Evolutionary conservation across 2,888 invertebrate species (phyloP).

Genomic region (Nyleta sp.): DNA sequence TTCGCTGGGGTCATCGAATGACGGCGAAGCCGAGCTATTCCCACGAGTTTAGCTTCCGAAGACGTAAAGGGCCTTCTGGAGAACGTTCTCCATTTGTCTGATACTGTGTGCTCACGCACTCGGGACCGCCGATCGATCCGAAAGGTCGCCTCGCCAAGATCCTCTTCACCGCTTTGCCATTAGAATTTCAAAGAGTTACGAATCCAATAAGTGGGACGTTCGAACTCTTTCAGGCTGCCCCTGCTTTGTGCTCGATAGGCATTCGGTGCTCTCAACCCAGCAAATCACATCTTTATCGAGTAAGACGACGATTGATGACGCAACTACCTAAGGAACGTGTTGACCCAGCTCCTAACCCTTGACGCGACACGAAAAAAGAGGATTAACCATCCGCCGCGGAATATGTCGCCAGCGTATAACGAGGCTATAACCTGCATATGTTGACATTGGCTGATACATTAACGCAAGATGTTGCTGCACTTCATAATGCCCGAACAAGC

Average conservation of each 20-base stretch:
- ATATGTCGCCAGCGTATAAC: slow-evolving; percentile 24
- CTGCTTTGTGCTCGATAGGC: slow-evolving; percentile 32
- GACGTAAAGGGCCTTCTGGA: slow-evolving; percentile 59
- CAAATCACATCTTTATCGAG: slow-evolving; percentile 45
- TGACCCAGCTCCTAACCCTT: slow-evolving; percentile 36
- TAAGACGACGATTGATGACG: slow-evolving; percentile 15
- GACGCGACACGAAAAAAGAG: slow-evolving; percentile 17
- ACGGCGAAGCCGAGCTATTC: slow-evolving; percentile 61
- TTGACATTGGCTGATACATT: slow-evolving; percentile 35
- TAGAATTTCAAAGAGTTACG: slow-evolving; percentile 63
- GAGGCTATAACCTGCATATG: slow-evolving; percentile 44
- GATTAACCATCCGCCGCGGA: slow-evolving; percentile 31
- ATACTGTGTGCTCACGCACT: slow-evolving; percentile 61
- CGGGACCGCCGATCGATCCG: slow-evolving; percentile 28
- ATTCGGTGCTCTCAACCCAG: slow-evolving; percentile 33
- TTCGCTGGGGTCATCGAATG: slow-evolving; percentile 73
- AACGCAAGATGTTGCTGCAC: slow-evolving; percentile 46
- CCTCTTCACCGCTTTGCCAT: slow-evolving; percentile 51
- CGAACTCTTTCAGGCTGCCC: slow-evolving; percentile 40
- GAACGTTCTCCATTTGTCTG: slow-evolving; percentile 63
- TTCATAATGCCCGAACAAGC: slow-evolving; percentile 25
- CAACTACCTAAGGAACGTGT: slow-evolving; percentile 40
- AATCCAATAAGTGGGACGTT: slow-evolving; percentile 58
- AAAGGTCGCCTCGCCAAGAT: slow-evolving; percentile 54
- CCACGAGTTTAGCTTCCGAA: slow-evolving; percentile 59